A percentile compares a stretch with the other conserved stretches of the same genome.
These are phyloP conservation scores for Mesoligia furuncula DNA, from an alignment of 2,888 invertebrate species.

Conservation along the genomic window DNA sequence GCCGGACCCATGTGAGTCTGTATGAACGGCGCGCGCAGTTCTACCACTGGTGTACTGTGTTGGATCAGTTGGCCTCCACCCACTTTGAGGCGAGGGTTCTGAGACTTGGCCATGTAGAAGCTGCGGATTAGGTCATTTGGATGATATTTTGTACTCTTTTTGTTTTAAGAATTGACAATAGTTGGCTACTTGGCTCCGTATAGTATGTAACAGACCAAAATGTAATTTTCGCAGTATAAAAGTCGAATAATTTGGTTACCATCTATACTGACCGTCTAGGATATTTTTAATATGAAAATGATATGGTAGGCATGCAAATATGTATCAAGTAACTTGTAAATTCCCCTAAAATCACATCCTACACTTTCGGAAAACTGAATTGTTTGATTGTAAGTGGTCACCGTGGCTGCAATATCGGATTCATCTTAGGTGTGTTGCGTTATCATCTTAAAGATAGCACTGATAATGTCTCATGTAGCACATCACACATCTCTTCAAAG, in stretches of 20 bases:
- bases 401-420: neutral
- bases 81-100: constrained; percentile 95
- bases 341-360: too few relatives aligned
- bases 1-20: constrained; percentile 96
- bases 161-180: neutral
- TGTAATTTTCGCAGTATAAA: neutral
- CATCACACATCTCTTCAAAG: neutral
- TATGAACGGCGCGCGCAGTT: constrained; percentile 98
- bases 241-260: neutral
- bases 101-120: constrained; percentile 97
- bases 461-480: neutral
- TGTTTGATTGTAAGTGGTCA: neutral
- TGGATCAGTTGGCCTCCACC: constrained; percentile 98
- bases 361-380: neutral
- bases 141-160: neutral
- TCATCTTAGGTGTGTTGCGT: neutral
- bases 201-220: neutral
- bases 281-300: neutral
- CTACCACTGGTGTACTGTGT: constrained; percentile 99
- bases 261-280: neutral
- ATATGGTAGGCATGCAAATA: neutral
- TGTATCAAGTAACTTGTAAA: too few relatives aligned
- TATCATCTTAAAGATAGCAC: neutral
- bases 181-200: neutral
- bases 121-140: constrained; percentile 83